Percentiles rank a stretch among this genome's conserved stretches.
Conservation (phyloP, 2,797 vertebrate genomes). For the Phyllotis vaccarum region DNA sequence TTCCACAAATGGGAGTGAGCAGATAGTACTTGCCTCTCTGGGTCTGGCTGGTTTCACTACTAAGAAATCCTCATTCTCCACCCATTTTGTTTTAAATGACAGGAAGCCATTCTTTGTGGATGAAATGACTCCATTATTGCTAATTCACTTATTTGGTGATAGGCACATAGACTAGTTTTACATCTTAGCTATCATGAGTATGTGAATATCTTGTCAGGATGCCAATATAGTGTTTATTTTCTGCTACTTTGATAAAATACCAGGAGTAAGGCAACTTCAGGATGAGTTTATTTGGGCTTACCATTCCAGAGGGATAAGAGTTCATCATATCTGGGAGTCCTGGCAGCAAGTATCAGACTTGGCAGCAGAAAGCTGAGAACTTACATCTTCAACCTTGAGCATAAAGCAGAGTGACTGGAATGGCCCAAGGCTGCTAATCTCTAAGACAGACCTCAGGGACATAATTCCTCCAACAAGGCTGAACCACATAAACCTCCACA, state of each 20-base stretch:
- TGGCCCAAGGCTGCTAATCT: background rate
- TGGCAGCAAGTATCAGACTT: background rate
- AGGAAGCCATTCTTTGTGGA: background rate
- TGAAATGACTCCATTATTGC: background rate
- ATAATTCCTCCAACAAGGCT: background rate
- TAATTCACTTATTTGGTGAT: background rate
- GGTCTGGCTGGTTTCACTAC: background rate
- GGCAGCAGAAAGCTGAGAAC: background rate
- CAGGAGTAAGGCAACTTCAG: background rate
- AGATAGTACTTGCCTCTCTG: background rate
- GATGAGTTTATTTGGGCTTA: background rate
- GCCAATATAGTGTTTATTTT: background rate
- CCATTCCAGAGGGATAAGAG: background rate
- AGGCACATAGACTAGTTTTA: background rate
- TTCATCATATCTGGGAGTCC: background rate
- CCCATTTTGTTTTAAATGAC: background rate
- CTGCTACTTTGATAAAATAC: background rate
- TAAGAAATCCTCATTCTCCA: too few species aligned
- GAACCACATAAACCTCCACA: background rate
- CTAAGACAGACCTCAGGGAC: background rate
- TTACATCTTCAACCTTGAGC: background rate
- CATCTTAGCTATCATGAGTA: too few species aligned
- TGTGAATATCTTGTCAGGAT: background rate
- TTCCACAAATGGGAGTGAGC: background rate
- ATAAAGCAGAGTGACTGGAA: background rate